Conservation (phyloP, 2,113 vertebrate species). For the Sinocyclocheilus anshuiensis region DNA sequence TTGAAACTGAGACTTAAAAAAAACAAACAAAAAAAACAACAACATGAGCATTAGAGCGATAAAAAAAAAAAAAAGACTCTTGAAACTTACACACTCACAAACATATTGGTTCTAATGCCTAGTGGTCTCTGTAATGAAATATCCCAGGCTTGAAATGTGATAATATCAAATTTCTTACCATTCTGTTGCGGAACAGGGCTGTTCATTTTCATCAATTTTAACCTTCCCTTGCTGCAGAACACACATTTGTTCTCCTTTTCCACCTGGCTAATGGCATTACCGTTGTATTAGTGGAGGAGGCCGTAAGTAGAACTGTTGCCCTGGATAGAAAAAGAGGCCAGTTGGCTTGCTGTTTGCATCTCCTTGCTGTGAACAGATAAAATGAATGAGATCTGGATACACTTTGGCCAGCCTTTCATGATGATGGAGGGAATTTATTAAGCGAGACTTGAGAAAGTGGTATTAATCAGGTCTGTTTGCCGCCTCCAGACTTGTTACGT, state of each 20-base stretch:
- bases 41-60: not conserved
- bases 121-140: slow-evolving; percentile 46
- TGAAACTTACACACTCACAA: not conserved
- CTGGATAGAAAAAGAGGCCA: slow-evolving; percentile 4
- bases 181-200: slow-evolving; percentile 27
- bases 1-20: not conserved
- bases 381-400: slow-evolving; percentile 32
- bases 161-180: slow-evolving; percentile 38
- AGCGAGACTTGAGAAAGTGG: slow-evolving; percentile 24
- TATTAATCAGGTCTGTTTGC: slow-evolving; percentile 12
- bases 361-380: slow-evolving; percentile 25
- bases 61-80: too few species aligned
- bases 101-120: not conserved
- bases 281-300: slow-evolving; percentile 40
- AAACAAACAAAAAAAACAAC: not conserved
- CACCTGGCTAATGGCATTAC: slow-evolving; percentile 52
- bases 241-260: slow-evolving; percentile 48
- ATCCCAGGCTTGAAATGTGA: slow-evolving; percentile 44
- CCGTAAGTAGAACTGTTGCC: slow-evolving; percentile 25
- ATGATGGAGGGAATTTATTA: slow-evolving; percentile 38
- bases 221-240: slow-evolving; percentile 39
- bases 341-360: slow-evolving; percentile 8
- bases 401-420: slow-evolving; percentile 27
- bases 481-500: slow-evolving; percentile 1
- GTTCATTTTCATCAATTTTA: slow-evolving; percentile 54